Evolutionary conservation across 2,888 invertebrate genomes (phyloP).

Genomic region (Prenolepis imparis): DNA sequence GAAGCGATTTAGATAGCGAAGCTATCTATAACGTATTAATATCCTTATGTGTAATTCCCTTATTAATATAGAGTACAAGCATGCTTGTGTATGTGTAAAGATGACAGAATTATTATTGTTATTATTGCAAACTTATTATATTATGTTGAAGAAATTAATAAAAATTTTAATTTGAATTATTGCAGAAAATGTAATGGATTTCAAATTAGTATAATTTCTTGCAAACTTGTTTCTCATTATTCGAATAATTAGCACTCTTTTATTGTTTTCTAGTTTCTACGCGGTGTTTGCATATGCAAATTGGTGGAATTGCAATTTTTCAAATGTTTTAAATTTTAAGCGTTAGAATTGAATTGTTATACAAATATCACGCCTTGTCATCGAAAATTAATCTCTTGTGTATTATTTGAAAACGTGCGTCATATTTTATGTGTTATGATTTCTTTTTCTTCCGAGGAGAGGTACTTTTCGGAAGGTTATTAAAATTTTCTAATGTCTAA

Average conservation of each 20-base stretch:
- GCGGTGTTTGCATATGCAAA: not conserved
- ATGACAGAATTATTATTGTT: not conserved
- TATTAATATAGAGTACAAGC: slow-evolving; percentile 20
- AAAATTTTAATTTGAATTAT: not conserved
- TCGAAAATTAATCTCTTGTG: not conserved
- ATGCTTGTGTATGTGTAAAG: slow-evolving; percentile 4
- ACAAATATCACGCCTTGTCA: not conserved
- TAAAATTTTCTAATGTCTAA: not conserved
- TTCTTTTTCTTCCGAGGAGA: not conserved
- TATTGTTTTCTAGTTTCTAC: not conserved
- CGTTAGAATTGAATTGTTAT: not conserved
- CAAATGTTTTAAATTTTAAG: not conserved
- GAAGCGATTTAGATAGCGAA: not conserved
- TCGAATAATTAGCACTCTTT: not conserved
- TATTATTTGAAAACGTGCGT: not conserved
- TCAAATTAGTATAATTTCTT: not conserved
- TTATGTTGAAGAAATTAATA: not conserved
- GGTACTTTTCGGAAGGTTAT: not conserved
- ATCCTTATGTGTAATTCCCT: not conserved
- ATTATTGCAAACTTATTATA: not conserved
- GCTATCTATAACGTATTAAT: not conserved
- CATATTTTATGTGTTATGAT: not conserved
- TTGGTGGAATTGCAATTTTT: not conserved
- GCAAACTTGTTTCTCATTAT: not conserved
- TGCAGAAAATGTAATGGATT: not conserved